Conservation (phyloP, 2,797 vertebrate genomes). For the Heterohyrax brucei region DNA sequence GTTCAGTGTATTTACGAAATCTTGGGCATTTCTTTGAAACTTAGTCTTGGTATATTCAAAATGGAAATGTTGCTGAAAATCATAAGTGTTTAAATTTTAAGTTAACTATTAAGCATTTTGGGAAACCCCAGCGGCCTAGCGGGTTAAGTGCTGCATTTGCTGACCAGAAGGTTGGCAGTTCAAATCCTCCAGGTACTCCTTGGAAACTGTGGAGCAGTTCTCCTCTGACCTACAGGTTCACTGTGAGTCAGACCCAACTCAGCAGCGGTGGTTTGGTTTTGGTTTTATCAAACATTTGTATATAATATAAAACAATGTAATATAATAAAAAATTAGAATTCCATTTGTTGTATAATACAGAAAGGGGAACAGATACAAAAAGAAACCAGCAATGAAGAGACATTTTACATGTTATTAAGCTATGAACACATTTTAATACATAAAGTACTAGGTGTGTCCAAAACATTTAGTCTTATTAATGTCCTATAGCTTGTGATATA, state of each 20-base stretch:
- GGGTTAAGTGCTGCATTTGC: too few relatives aligned
- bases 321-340: conserved; percentile 49
- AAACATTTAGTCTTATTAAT: conserved; percentile 4
- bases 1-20: not conserved
- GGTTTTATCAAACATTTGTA: too few relatives aligned
- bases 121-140: too few relatives aligned
- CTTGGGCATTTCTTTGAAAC: not conserved
- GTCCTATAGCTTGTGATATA: conserved; percentile 6
- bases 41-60: not conserved
- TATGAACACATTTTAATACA: not conserved
- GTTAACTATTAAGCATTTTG: not conserved
- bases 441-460: not conserved
- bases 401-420: not conserved
- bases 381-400: not conserved
- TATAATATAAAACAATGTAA: too few relatives aligned
- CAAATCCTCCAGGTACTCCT: too few relatives aligned
- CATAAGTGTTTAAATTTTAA: not conserved
- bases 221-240: too few relatives aligned
- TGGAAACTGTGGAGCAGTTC: too few relatives aligned
- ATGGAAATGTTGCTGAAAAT: not conserved
- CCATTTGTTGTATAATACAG: not conserved
- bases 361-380: not conserved
- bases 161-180: too few relatives aligned
- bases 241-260: too few relatives aligned
- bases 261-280: too few relatives aligned